phyloP scores from a whole-genome alignment of 1,140 invertebrate genomes.

The Samia ricini region DNA sequence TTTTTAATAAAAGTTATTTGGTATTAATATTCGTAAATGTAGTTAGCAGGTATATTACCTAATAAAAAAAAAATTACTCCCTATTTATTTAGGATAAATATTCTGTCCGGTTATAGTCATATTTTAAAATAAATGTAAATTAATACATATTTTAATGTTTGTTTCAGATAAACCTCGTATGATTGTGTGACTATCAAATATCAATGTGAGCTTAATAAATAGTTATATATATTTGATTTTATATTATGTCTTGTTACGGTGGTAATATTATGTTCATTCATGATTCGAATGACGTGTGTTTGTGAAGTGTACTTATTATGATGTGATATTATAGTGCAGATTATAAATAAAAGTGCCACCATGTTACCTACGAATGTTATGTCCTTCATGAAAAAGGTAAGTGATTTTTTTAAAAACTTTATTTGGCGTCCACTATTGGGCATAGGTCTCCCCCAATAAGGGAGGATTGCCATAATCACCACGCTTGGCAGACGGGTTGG shows the following conservation, averaged over 20 bases:
- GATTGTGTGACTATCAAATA: slow-evolving; percentile 4
- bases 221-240: slow-evolving; percentile 14
- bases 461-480: too few relatives aligned
- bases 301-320: slow-evolving; percentile 40
- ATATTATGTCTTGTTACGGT: slow-evolving; percentile 57
- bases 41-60: too few relatives aligned
- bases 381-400: slow-evolving; percentile 91
- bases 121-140: not conserved
- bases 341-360: slow-evolving; percentile 55
- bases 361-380: slow-evolving; percentile 90
- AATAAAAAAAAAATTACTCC: too few relatives aligned
- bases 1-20: too few relatives aligned
- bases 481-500: too few relatives aligned
- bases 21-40: too few relatives aligned
- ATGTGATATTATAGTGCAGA: slow-evolving; percentile 50
- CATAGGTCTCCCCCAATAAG: too few relatives aligned
- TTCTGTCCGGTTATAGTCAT: not conserved
- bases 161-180: slow-evolving; percentile 35
- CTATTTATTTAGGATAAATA: too few relatives aligned
- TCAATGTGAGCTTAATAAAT: slow-evolving; percentile 7
- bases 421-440: too few relatives aligned
- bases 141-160: slow-evolving; percentile 31
- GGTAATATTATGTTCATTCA: slow-evolving; percentile 54
- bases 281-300: slow-evolving; percentile 41
- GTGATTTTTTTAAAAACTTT: slow-evolving; percentile 26